These are phyloP conservation scores for Montifringilla adamsi DNA, from an alignment of 2,113 vertebrate species.

Conservation along the genomic window DNA sequence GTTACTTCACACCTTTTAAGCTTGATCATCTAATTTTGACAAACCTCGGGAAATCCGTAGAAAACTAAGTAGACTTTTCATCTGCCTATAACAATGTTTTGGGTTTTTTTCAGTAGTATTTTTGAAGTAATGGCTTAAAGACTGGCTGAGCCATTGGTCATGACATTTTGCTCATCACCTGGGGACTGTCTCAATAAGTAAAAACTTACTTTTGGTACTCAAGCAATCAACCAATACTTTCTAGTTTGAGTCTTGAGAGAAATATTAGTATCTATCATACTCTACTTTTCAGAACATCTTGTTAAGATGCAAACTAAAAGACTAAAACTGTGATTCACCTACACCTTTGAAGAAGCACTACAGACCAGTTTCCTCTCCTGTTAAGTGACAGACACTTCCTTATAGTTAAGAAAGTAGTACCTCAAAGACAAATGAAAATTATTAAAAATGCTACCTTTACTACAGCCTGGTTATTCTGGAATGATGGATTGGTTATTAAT, in stretches of 20 bases:
- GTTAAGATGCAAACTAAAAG: constrained; percentile 44
- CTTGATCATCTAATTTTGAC: background rate
- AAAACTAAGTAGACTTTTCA: background rate
- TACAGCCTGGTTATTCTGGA: background rate
- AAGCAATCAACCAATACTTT: background rate
- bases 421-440: background rate
- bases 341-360: background rate
- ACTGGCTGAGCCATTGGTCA: background rate
- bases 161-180: background rate
- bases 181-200: background rate
- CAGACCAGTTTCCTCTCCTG: background rate
- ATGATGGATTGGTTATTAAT: background rate
- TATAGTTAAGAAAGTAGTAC: background rate
- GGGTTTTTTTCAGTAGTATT: background rate
- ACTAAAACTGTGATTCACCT: constrained; percentile 28
- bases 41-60: background rate
- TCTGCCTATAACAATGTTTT: background rate
- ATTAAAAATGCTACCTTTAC: background rate
- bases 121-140: background rate
- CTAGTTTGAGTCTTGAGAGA: constrained; percentile 8
- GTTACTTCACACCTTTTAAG: background rate
- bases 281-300: constrained; percentile 37
- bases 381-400: background rate
- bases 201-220: background rate
- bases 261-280: constrained; percentile 34